A percentile compares a stretch with the other conserved stretches of the same genome.
These are phyloP conservation scores for Ericerus pela DNA, from an alignment of 1,140 invertebrate species.

Conservation along the genomic window DNA sequence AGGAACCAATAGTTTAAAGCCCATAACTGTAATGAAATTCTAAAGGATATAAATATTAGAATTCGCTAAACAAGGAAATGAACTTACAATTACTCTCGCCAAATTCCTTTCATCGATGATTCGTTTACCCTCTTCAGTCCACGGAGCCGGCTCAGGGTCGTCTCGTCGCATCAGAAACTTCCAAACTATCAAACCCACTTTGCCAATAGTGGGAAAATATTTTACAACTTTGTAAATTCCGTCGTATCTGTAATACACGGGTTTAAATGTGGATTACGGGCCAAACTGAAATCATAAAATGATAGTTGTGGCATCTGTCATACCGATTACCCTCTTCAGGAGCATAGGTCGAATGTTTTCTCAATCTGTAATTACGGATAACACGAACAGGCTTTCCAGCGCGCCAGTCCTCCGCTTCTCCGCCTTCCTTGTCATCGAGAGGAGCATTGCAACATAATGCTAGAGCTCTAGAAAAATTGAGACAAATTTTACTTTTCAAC, in stretches of 20 bases:
- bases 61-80: too few species aligned
- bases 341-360: conserved; percentile 60
- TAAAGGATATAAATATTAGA: too few species aligned
- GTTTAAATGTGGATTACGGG: too few species aligned
- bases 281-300: too few species aligned
- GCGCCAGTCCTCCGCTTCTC: conserved; percentile 54
- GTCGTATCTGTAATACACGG: conserved; percentile 42
- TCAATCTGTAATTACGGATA: conserved; percentile 56
- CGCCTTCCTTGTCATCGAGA: conserved; percentile 46
- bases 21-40: too few species aligned
- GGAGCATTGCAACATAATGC: conserved; percentile 60
- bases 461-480: conserved; percentile 50
- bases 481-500: too few species aligned
- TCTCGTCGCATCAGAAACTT: conserved; percentile 61
- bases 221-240: conserved; percentile 69
- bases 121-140: conserved; percentile 57
- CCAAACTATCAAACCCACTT: conserved; percentile 69
- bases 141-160: conserved; percentile 63
- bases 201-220: conserved; percentile 65
- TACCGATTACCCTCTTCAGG: conserved; percentile 55
- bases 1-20: too few species aligned
- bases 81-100: too few species aligned
- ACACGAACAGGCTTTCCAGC: conserved; percentile 63
- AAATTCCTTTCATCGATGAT: too few species aligned
- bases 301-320: too few species aligned